Percentiles rank a stretch among this genome's conserved stretches.
These are phyloP conservation scores for Himalopsyche japonica DNA, from an alignment of 2,888 invertebrate species.

Conservation along the genomic window DNA sequence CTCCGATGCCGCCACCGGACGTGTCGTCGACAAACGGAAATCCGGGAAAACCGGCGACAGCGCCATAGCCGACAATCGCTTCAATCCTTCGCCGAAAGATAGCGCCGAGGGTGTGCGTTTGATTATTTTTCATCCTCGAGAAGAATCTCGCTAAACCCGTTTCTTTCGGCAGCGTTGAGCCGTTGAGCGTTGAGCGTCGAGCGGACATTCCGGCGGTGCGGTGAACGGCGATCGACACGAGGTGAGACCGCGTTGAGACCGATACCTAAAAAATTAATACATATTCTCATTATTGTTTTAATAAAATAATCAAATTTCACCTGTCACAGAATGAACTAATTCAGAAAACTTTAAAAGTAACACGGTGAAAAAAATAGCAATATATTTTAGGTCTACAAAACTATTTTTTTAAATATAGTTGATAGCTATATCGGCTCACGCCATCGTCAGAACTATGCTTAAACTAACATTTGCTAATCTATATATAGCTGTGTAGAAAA, in stretches of 20 bases:
- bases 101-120: neutral
- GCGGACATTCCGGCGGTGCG: neutral
- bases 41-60: neutral
- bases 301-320: neutral
- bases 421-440: no score
- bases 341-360: no score
- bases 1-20: neutral
- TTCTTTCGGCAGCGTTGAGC: neutral
- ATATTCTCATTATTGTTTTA: neutral
- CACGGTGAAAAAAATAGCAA: no score
- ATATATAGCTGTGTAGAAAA: no score
- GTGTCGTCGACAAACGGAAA: neutral
- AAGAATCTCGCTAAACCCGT: constrained; percentile 10
- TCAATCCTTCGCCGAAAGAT: neutral
- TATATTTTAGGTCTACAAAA: no score
- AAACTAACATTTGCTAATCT: no score
- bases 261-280: neutral
- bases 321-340: no score
- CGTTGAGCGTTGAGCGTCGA: neutral
- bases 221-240: neutral
- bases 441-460: no score
- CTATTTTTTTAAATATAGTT: no score
- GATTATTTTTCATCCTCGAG: neutral
- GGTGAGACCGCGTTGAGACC: neutral
- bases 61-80: neutral